A percentile compares a stretch with the other conserved stretches of the same genome.
Conservation (phyloP, 1,140 invertebrate species). For the Zophobas morio region DNA sequence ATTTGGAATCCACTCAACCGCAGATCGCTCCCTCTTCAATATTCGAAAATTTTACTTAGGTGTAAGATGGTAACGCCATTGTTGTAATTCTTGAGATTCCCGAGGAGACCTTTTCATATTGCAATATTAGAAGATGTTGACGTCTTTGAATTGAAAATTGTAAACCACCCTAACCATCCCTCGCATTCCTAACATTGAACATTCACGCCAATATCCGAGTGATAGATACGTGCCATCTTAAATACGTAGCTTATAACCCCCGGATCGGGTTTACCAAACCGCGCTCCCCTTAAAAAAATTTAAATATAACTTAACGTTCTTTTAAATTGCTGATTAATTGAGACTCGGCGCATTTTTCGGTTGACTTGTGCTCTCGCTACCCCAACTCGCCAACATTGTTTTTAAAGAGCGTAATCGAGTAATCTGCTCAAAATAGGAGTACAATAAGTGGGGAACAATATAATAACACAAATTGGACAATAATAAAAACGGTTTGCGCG, state of each 20-base stretch:
- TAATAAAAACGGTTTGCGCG: slow-evolving; percentile 55
- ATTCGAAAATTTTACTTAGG: slow-evolving; percentile 46
- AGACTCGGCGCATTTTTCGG: background rate
- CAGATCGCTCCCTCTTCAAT: slow-evolving; percentile 10
- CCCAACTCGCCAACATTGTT: slow-evolving; percentile 27
- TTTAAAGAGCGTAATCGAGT: slow-evolving; percentile 58
- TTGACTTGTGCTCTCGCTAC: background rate
- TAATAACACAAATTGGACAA: slow-evolving; percentile 61
- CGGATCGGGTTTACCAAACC: no score
- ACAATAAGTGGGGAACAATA: slow-evolving; percentile 59
- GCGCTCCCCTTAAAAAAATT: no score
- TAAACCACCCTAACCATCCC: slow-evolving; percentile 61
- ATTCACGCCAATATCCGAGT: slow-evolving; percentile 62
- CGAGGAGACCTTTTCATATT: slow-evolving; percentile 59
- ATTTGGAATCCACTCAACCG: slow-evolving; percentile 6
- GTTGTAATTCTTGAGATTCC: slow-evolving; percentile 61
- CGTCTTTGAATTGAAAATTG: slow-evolving; percentile 63
- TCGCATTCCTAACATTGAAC: slow-evolving; percentile 61
- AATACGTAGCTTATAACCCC: slow-evolving; percentile 42
- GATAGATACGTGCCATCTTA: slow-evolving; percentile 57
- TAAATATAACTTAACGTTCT: no score
- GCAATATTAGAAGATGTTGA: slow-evolving; percentile 62
- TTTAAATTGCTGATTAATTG: no score
- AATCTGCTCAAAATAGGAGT: slow-evolving; percentile 55
- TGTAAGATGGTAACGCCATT: slow-evolving; percentile 51